These are phyloP conservation scores for Euzetes globulus DNA, from an alignment of 2,888 invertebrate species.

Conservation along the genomic window DNA sequence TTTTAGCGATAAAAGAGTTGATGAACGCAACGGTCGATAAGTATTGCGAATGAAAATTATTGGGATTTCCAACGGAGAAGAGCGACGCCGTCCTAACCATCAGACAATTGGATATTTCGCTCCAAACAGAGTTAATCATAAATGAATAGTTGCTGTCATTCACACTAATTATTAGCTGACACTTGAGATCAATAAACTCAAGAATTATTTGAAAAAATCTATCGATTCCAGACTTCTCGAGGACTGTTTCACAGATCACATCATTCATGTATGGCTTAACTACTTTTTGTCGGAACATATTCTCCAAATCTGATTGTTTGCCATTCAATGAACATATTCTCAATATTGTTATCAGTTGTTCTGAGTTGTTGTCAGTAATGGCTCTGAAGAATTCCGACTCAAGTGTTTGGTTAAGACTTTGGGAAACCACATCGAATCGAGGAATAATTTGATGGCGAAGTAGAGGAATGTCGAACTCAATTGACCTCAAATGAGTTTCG, in stretches of 20 bases:
- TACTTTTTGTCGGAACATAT: conserved; percentile 60
- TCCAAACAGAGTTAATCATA: conserved; percentile 71
- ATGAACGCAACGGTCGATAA: conserved; percentile 69
- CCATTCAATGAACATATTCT: conserved; percentile 60
- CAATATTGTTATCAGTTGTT: conserved; percentile 49
- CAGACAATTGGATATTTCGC: conserved; percentile 58
- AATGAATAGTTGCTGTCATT: conserved; percentile 49
- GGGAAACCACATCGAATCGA: conserved; percentile 44
- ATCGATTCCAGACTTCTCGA: conserved; percentile 58
- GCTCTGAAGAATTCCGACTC: conserved; percentile 48
- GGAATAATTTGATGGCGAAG: neutral
- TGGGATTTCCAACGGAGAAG: conserved; percentile 86
- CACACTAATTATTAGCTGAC: conserved; percentile 45
- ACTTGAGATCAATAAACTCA: conserved; percentile 58
- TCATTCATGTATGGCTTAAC: conserved; percentile 61
- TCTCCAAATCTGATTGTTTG: conserved; percentile 62
- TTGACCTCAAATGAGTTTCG: conserved; percentile 4
- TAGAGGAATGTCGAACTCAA: neutral
- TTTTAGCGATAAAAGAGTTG: conserved; percentile 51
- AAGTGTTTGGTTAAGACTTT: conserved; percentile 47
- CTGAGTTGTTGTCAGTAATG: conserved; percentile 44
- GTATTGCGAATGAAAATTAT: conserved; percentile 73
- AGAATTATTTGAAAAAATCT: conserved; percentile 66
- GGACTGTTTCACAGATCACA: conserved; percentile 51
- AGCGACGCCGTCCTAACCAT: conserved; percentile 59